These are phyloP conservation scores for Euspilapteryx auroguttella DNA, from an alignment of 2,888 invertebrate genomes.

Conservation along the genomic window DNA sequence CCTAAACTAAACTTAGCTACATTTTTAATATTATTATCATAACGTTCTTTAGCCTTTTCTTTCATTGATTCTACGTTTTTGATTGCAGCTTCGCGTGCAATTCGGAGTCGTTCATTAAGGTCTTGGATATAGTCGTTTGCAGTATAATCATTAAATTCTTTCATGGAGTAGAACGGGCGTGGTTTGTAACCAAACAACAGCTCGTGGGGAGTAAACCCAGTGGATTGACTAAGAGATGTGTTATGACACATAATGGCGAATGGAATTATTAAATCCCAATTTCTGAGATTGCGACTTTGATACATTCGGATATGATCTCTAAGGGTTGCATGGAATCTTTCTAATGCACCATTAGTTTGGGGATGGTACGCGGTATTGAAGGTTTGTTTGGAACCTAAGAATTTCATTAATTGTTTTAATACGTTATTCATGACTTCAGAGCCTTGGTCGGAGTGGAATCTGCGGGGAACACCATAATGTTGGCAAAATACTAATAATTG, in stretches of 20 bases:
- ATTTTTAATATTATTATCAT: slow-evolving; percentile 13
- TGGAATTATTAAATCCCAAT: too few relatives aligned
- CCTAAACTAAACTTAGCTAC: slow-evolving; percentile 10
- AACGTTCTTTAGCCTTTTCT: slow-evolving; percentile 16
- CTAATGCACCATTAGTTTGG: slow-evolving; percentile 16
- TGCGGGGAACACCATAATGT: not conserved
- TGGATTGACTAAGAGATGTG: slow-evolving; percentile 14
- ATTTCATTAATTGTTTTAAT: not conserved
- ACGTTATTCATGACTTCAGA: not conserved
- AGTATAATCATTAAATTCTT: slow-evolving; percentile 14
- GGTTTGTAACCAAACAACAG: slow-evolving; percentile 16
- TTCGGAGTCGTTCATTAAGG: slow-evolving; percentile 13
- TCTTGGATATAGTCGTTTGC: slow-evolving; percentile 13
- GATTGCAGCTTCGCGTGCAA: slow-evolving; percentile 12
- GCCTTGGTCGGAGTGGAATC: not conserved
- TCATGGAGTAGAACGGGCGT: slow-evolving; percentile 12
- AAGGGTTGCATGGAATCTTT: slow-evolving; percentile 16
- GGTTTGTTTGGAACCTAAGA: slow-evolving; percentile 9
- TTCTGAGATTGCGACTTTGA: too few relatives aligned
- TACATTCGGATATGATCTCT: slow-evolving; percentile 16
- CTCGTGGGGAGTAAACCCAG: slow-evolving; percentile 15
- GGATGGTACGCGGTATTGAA: slow-evolving; percentile 16
- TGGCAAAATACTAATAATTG: not conserved
- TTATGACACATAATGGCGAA: too few relatives aligned
- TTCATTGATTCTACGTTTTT: slow-evolving; percentile 13